A percentile compares a stretch with the other conserved stretches of the same genome.
phyloP scores from a whole-genome alignment of 2,888 invertebrate genomes.

The Melitaea athalia region DNA sequence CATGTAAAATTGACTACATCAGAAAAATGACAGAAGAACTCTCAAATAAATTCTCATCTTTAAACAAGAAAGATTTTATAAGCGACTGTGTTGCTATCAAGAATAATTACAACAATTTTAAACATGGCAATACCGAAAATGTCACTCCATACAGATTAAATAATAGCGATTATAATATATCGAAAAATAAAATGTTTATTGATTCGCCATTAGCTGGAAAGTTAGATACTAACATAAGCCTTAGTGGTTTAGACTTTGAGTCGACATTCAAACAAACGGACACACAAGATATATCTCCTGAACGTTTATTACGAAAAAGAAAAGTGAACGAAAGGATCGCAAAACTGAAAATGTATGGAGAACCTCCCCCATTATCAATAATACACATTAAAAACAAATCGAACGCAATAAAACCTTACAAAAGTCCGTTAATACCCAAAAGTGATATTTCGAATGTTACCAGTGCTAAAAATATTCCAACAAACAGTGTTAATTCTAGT shows the following conservation, averaged over 20 bases:
- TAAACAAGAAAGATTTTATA: conserved; percentile 54
- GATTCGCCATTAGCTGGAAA: conserved; percentile 56
- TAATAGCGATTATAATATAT: conserved; percentile 55
- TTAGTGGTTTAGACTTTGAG: conserved; percentile 73
- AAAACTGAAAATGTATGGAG: conserved; percentile 78
- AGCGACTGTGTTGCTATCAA: conserved; percentile 61
- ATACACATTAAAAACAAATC: conserved; percentile 69
- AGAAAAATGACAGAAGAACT: conserved; percentile 73
- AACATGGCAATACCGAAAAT: conserved; percentile 52
- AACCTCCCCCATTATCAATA: conserved; percentile 80
- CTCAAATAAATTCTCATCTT: conserved; percentile 50
- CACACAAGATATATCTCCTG: conserved; percentile 57
- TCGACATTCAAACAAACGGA: conserved; percentile 67
- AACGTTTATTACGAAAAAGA: conserved; percentile 56
- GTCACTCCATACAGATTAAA: conserved; percentile 65
- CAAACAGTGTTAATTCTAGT: conserved; percentile 43
- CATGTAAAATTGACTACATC: conserved; percentile 80
- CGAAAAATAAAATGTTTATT: conserved; percentile 59
- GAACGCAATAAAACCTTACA: conserved; percentile 63
- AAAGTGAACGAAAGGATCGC: conserved; percentile 71
- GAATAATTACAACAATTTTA: conserved; percentile 52
- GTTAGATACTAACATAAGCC: conserved; percentile 56
- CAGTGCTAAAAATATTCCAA: conserved; percentile 33
- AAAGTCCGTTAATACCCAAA: conserved; percentile 59
- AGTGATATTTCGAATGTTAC: conserved; percentile 48